phyloP scores from a whole-genome alignment of 2,113 vertebrate species.

The Tyto alba region DNA sequence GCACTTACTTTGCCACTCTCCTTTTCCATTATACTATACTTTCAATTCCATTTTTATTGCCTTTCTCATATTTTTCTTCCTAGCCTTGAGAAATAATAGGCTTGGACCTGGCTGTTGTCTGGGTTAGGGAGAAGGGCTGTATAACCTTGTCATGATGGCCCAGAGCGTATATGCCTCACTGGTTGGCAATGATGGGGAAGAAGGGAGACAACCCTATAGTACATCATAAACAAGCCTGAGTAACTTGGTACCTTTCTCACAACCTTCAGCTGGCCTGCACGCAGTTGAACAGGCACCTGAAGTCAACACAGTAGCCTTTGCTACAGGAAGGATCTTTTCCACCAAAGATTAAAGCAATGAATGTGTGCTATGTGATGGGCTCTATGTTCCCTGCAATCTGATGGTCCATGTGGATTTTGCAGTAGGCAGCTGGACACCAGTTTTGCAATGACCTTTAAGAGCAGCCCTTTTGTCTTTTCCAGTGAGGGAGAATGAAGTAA shows the following conservation, averaged over 20 bases:
- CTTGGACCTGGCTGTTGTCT: not conserved
- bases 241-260: not conserved
- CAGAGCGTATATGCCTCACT: not conserved
- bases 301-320: not conserved
- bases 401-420: not conserved
- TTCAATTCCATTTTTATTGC: not conserved
- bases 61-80: not conserved
- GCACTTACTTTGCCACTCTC: not conserved
- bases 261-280: not conserved
- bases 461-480: slow-evolving; percentile 32
- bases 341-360: not conserved
- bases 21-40: not conserved
- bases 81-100: not conserved
- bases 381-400: not conserved
- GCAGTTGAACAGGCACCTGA: not conserved
- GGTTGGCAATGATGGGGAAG: not conserved
- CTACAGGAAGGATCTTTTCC: not conserved
- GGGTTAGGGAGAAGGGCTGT: not conserved
- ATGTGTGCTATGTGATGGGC: not conserved
- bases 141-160: not conserved
- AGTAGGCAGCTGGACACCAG: not conserved
- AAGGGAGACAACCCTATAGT: not conserved
- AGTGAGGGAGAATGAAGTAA: slow-evolving; percentile 14
- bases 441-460: slow-evolving; percentile 40
- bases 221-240: not conserved